Conservation (phyloP, 2,113 vertebrate genomes). For the Anhinga anhinga region DNA sequence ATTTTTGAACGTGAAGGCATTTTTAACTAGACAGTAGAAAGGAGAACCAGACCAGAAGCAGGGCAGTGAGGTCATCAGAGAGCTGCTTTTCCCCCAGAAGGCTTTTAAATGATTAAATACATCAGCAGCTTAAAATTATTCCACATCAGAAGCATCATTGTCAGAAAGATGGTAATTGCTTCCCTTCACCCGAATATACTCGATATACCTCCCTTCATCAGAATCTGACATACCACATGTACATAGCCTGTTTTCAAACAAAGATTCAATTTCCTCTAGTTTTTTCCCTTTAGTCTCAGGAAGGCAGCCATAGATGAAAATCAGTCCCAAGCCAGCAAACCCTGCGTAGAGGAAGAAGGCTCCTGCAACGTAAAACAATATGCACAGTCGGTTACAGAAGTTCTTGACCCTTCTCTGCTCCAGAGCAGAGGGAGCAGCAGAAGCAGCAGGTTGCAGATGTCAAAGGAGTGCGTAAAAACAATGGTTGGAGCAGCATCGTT, state of each 20-base stretch:
- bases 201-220: constrained; percentile 93
- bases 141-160: constrained; percentile 96
- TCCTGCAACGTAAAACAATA: constrained; percentile 75
- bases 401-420: not conserved
- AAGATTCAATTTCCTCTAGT: constrained; percentile 93
- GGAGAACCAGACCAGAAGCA: constrained; percentile 77
- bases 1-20: constrained; percentile 63
- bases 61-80: constrained; percentile 73
- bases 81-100: constrained; percentile 69
- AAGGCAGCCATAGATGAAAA: constrained; percentile 93
- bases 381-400: not conserved
- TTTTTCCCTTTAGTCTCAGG: constrained; percentile 95
- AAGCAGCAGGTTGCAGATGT: not conserved
- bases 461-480: not conserved
- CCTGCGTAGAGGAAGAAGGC: constrained; percentile 96
- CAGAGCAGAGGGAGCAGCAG: not conserved
- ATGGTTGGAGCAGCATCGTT: not conserved
- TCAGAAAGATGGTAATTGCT: constrained; percentile 99
- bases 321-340: constrained; percentile 85
- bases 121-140: constrained; percentile 77
- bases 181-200: constrained; percentile 98
- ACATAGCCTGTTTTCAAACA: constrained; percentile 92
- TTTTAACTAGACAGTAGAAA: constrained; percentile 67
- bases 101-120: constrained; percentile 69
- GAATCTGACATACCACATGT: constrained; percentile 91